These are phyloP conservation scores for Ochotona curzoniae DNA, from an alignment of 2,113 vertebrate genomes.

Conservation along the genomic window DNA sequence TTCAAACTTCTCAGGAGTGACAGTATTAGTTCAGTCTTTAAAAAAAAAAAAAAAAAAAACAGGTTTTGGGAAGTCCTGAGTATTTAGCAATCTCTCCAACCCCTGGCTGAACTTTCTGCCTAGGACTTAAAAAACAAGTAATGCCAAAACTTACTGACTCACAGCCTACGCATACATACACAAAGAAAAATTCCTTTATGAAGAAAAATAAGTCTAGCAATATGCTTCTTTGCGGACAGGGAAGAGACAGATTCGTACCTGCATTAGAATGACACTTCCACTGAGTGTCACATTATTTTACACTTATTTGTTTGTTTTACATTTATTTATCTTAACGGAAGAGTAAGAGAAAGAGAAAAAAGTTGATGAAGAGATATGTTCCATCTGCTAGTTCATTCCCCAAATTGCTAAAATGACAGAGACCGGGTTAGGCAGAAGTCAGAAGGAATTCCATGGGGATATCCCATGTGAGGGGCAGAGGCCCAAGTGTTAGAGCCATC, in stretches of 20 bases:
- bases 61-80: conserved; percentile 2
- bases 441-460: too few species aligned
- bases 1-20: conserved; percentile 41
- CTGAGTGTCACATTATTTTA: neutral
- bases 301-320: neutral
- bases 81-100: conserved; percentile 67
- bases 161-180: conserved; percentile 47
- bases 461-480: too few species aligned
- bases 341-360: too few species aligned
- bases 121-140: conserved; percentile 58
- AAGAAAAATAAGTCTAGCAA: neutral
- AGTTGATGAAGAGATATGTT: too few species aligned
- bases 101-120: conserved; percentile 81
- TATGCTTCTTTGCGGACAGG: neutral
- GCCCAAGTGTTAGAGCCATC: too few species aligned
- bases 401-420: too few species aligned
- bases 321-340: too few species aligned
- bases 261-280: neutral
- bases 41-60: conserved; percentile 55
- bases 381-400: too few species aligned
- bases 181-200: conserved; percentile 72
- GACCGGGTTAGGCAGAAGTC: too few species aligned
- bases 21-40: neutral
- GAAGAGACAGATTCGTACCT: neutral
- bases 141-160: conserved; percentile 80